Conservation (phyloP, 2,888 invertebrate species). For the Phorcus lineatus region DNA sequence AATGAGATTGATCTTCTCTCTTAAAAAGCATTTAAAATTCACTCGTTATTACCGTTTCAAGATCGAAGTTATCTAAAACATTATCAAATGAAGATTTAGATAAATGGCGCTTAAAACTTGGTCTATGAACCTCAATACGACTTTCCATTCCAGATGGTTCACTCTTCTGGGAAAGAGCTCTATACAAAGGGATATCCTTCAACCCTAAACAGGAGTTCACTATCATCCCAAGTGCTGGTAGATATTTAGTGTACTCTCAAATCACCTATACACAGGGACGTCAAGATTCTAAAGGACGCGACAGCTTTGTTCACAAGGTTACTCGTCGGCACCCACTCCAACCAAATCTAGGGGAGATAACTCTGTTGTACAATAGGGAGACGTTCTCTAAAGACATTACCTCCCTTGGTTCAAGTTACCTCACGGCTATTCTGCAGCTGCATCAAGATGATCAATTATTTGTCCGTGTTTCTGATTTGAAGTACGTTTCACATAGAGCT, state of each 20-base stretch:
- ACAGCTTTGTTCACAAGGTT: background rate
- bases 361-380: background rate
- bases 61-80: no score
- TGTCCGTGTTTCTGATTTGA: no score
- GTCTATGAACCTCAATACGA: no score
- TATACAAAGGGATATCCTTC: background rate
- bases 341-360: conserved; percentile 1
- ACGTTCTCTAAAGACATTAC: background rate
- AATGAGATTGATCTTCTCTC: no score
- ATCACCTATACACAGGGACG: background rate
- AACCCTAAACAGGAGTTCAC: background rate
- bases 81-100: no score
- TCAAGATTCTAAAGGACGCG: background rate
- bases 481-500: no score
- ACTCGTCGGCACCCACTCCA: background rate
- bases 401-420: no score
- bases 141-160: background rate
- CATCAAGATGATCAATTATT: no score
- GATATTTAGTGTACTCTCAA: background rate
- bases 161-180: background rate
- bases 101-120: no score
- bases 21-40: no score
- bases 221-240: background rate
- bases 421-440: no score
- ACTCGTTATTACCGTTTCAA: no score